Conservation (phyloP, 2,888 invertebrate species). For the Chalcis sispes region DNA sequence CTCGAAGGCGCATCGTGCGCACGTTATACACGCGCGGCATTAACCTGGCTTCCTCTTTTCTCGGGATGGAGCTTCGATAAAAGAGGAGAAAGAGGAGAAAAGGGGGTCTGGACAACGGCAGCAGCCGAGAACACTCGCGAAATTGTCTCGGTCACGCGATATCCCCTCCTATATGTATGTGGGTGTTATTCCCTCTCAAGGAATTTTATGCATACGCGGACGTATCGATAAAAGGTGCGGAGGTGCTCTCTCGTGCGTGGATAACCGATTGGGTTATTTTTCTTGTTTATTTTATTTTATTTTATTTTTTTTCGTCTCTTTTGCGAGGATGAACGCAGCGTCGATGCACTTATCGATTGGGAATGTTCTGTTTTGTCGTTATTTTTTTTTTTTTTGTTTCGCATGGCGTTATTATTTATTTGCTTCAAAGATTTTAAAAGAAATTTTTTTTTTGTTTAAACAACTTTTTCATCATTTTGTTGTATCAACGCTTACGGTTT, state of each 20-base stretch:
- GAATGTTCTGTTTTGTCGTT: no score
- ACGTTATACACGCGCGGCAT: neutral
- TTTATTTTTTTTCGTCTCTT: neutral
- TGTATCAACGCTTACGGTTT: no score
- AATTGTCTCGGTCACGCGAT: constrained; percentile 45
- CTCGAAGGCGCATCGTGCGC: neutral
- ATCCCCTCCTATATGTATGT: no score
- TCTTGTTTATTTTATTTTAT: neutral
- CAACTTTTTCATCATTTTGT: no score
- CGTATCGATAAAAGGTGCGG: neutral
- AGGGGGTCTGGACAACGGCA: neutral
- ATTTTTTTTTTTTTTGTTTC: no score
- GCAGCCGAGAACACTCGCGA: neutral
- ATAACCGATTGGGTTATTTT: neutral
- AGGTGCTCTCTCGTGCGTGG: neutral
- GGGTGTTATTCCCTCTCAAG: neutral
- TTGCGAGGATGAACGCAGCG: neutral
- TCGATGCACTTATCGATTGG: neutral
- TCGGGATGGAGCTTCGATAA: constrained; percentile 1
- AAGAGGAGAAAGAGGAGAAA: neutral
- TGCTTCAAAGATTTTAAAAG: no score
- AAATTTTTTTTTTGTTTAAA: no score
- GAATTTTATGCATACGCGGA: constrained; percentile 23
- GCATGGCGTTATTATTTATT: no score
- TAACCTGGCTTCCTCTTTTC: constrained; percentile 32